Conservation (phyloP, 2,797 vertebrate species). For the Scleropages formosus region DNA sequence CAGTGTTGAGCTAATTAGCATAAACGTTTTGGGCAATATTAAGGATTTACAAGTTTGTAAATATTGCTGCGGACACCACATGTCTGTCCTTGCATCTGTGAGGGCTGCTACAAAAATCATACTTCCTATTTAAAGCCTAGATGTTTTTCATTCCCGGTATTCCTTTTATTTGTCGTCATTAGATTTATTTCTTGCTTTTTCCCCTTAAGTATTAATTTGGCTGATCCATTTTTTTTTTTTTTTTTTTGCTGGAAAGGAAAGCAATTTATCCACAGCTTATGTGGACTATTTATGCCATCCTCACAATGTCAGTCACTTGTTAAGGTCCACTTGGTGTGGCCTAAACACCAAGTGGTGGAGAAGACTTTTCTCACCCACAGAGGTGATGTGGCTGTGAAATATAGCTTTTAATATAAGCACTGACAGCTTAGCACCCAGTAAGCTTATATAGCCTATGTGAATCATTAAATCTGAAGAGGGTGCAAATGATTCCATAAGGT, state of each 20-base stretch:
- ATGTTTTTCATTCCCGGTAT: background rate
- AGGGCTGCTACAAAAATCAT: background rate
- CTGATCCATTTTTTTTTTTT: background rate
- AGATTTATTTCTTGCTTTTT: background rate
- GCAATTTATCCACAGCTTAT: slow-evolving; percentile 4
- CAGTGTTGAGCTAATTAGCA: background rate
- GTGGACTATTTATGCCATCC: background rate
- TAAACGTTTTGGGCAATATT: background rate
- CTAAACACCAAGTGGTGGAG: slow-evolving; percentile 13
- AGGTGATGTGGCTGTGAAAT: slow-evolving; percentile 14
- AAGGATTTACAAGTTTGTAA: background rate
- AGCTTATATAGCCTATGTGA: slow-evolving; percentile 16
- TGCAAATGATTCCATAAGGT: slow-evolving; percentile 12
- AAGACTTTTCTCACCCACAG: slow-evolving; percentile 4
- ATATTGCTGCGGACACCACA: too few relatives aligned
- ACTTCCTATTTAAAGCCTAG: background rate
- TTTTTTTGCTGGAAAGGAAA: slow-evolving; percentile 1
- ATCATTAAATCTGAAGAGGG: slow-evolving; percentile 21
- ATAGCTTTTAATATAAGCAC: slow-evolving; percentile 25
- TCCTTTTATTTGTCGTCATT: background rate
- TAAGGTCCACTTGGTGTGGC: background rate
- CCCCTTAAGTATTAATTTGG: background rate
- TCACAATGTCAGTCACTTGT: slow-evolving; percentile 12
- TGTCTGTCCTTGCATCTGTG: too few relatives aligned
- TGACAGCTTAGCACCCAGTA: slow-evolving; percentile 20